These are phyloP conservation scores for Alethe castanea DNA, from an alignment of 2,113 vertebrate genomes.

Conservation along the genomic window DNA sequence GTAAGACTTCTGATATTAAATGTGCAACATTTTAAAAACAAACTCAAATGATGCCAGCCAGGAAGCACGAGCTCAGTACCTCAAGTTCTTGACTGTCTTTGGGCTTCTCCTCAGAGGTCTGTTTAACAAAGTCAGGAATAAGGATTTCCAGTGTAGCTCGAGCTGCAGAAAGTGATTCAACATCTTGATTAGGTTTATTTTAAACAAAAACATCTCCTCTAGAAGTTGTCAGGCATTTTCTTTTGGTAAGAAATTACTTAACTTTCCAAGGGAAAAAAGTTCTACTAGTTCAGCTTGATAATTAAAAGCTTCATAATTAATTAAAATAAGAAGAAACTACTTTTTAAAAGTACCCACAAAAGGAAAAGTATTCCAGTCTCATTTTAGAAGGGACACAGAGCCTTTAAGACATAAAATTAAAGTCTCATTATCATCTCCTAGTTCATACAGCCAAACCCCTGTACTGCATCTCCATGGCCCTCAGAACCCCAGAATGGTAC, in stretches of 20 bases:
- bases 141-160: conserved; percentile 99
- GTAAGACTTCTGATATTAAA: not conserved
- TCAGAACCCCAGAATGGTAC: not conserved
- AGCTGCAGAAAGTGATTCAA: conserved; percentile 71
- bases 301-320: not conserved
- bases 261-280: not conserved
- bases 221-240: not conserved
- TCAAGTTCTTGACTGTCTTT: conserved; percentile 95
- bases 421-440: not conserved
- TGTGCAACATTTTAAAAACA: not conserved
- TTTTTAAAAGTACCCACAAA: not conserved
- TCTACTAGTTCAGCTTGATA: not conserved
- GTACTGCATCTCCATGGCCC: not conserved
- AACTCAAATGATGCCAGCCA: not conserved
- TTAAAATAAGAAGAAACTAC: not conserved
- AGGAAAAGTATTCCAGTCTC: not conserved
- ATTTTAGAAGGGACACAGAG: not conserved
- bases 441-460: not conserved
- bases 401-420: not conserved
- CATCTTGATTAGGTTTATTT: not conserved
- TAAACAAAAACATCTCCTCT: not conserved
- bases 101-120: conserved; percentile 96
- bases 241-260: not conserved
- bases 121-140: conserved; percentile 99
- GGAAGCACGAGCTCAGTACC: conserved; percentile 67